These are phyloP conservation scores for Epizoanthus ramosus DNA, from an alignment of 92 coral and sea anemone species.

Conservation along the genomic window DNA sequence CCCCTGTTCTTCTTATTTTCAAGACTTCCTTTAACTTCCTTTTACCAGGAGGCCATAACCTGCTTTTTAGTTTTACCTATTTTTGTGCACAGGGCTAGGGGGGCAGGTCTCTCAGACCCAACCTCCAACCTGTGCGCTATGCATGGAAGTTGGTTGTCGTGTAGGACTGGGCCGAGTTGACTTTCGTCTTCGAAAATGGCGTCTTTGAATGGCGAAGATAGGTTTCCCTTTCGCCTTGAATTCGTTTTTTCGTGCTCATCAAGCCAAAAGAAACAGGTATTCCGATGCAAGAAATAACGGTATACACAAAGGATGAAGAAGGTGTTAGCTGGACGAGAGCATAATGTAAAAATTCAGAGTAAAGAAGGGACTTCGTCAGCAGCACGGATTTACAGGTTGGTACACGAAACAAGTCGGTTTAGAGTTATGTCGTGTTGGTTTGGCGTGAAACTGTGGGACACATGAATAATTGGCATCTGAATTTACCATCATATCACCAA, in stretches of 20 bases:
- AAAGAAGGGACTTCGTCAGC: slow-evolving; percentile 72
- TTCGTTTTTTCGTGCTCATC: slow-evolving; percentile 39
- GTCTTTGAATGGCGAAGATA: slow-evolving; percentile 48
- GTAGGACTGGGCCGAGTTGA: slow-evolving; percentile 24
- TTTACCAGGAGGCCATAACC: too few relatives aligned
- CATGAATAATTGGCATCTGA: neutral
- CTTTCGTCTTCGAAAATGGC: slow-evolving; percentile 28
- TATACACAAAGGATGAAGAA: slow-evolving; percentile 78
- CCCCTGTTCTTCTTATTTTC: too few relatives aligned
- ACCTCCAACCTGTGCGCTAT: too few relatives aligned
- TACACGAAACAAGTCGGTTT: neutral
- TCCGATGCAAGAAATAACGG: slow-evolving; percentile 46
- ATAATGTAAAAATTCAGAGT: slow-evolving; percentile 73
- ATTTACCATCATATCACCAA: neutral
- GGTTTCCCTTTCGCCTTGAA: slow-evolving; percentile 37
- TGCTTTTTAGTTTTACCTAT: too few relatives aligned
- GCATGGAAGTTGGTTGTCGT: too few relatives aligned
- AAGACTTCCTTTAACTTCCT: too few relatives aligned
- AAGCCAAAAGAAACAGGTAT: slow-evolving; percentile 22
- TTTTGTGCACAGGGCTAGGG: too few relatives aligned
- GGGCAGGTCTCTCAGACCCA: too few relatives aligned
- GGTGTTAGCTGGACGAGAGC: slow-evolving; percentile 84
- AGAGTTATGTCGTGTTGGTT: slow-evolving; percentile 11
- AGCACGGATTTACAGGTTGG: slow-evolving; percentile 87
- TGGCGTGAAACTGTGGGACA: neutral